Conservation (phyloP, 2,888 invertebrate genomes). For the Eustalomyia histrio region DNA sequence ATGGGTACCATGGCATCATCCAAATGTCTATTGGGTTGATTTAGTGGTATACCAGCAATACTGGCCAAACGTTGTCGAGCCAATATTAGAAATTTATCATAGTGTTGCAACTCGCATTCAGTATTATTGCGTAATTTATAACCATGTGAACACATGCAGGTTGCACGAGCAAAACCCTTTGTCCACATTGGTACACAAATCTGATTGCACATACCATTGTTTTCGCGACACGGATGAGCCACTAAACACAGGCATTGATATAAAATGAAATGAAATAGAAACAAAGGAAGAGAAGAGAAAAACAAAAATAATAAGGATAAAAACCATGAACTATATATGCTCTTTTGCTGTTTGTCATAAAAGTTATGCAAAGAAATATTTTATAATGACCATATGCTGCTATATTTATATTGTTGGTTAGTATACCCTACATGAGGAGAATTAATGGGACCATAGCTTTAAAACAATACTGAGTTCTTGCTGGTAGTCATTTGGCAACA, state of each 20-base stretch:
- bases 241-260: constrained; percentile 76
- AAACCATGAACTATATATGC: no score
- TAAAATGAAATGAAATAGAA: background rate
- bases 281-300: constrained; percentile 56
- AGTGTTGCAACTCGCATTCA: constrained; percentile 82
- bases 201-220: constrained; percentile 87
- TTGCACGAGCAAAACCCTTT: constrained; percentile 81
- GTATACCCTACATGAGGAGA: background rate
- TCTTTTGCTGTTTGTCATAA: background rate
- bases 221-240: constrained; percentile 84
- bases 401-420: background rate
- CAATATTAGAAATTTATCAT: constrained; percentile 84
- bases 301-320: no score
- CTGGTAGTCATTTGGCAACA: no score
- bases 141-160: constrained; percentile 87
- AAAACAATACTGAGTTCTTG: no score
- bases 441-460: no score
- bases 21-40: constrained; percentile 72
- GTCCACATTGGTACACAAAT: constrained; percentile 86
- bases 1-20: constrained; percentile 86
- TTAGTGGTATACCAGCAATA: constrained; percentile 83
- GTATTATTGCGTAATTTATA: constrained; percentile 82
- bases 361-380: background rate
- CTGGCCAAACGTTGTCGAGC: constrained; percentile 85
- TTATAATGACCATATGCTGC: background rate